phyloP scores from a whole-genome alignment of 2,888 invertebrate species.

The Oxystoma pomonae region DNA sequence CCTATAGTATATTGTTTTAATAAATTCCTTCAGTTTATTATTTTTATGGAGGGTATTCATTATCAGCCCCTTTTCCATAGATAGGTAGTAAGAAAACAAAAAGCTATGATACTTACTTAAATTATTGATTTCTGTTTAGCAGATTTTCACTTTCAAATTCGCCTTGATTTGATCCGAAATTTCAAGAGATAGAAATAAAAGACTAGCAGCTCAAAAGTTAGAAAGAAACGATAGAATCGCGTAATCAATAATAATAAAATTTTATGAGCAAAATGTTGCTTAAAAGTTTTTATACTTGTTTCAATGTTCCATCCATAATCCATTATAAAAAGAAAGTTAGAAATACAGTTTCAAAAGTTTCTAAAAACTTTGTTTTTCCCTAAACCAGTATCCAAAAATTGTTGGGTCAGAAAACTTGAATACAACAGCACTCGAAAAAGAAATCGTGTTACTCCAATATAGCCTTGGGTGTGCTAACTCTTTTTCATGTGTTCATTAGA shows the following conservation, averaged over 20 bases:
- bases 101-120: no score
- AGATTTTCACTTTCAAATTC: neutral
- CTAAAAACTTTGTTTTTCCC: no score
- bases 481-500: neutral
- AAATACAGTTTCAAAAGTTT: no score
- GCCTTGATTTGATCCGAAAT: neutral
- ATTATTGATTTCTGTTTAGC: neutral
- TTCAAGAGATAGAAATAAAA: neutral
- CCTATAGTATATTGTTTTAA: neutral
- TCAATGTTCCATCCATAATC: no score
- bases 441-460: neutral
- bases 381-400: no score
- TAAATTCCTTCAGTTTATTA: neutral
- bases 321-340: no score
- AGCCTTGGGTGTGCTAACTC: neutral
- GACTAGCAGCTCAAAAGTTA: neutral
- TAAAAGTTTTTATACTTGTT: neutral
- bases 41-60: neutral
- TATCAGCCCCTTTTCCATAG: neutral
- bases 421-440: no score
- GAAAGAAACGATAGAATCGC: neutral
- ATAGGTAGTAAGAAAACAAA: no score
- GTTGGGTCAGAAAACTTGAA: no score
- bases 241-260: neutral
- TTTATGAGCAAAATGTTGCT: neutral